Evolutionary conservation across 2,797 vertebrate species (phyloP).

Genomic region (Amblyraja radiata): DNA sequence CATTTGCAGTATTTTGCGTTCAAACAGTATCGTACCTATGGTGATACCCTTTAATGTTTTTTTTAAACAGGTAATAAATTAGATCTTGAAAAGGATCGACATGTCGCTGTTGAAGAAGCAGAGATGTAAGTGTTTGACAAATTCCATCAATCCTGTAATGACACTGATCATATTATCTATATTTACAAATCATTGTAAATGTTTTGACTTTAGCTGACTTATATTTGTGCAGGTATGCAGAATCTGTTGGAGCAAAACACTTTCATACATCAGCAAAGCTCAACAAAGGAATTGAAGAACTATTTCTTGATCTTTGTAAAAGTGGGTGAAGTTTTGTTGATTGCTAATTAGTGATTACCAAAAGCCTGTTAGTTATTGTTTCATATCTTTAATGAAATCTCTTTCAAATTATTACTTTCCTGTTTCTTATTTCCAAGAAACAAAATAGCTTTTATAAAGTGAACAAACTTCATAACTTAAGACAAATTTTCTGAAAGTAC

Average conservation of each 20-base stretch:
- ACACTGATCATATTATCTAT: neutral
- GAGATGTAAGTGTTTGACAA: slow-evolving; percentile 68
- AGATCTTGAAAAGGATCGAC: slow-evolving; percentile 93
- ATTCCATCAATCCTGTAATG: neutral
- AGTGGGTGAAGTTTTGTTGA: slow-evolving; percentile 57
- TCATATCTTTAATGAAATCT: neutral
- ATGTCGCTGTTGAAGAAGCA: slow-evolving; percentile 89
- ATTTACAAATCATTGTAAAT: neutral
- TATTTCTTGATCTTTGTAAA: slow-evolving; percentile 97
- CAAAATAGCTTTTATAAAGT: neutral
- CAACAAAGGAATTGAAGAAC: slow-evolving; percentile 97
- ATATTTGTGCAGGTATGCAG: slow-evolving; percentile 70
- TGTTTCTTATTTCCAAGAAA: neutral
- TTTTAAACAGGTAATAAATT: slow-evolving; percentile 86
- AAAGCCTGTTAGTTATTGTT: neutral
- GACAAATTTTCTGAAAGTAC: neutral
- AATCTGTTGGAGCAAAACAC: slow-evolving; percentile 94
- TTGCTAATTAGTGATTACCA: neutral
- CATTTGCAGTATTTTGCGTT: neutral
- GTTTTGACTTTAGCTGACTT: neutral
- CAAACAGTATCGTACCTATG: neutral
- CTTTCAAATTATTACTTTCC: neutral
- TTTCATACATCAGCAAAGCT: slow-evolving; percentile 95
- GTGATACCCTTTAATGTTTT: neutral
- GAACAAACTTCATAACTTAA: neutral